phyloP scores from a whole-genome alignment of 2,113 vertebrate genomes.

The Pica pica region DNA sequence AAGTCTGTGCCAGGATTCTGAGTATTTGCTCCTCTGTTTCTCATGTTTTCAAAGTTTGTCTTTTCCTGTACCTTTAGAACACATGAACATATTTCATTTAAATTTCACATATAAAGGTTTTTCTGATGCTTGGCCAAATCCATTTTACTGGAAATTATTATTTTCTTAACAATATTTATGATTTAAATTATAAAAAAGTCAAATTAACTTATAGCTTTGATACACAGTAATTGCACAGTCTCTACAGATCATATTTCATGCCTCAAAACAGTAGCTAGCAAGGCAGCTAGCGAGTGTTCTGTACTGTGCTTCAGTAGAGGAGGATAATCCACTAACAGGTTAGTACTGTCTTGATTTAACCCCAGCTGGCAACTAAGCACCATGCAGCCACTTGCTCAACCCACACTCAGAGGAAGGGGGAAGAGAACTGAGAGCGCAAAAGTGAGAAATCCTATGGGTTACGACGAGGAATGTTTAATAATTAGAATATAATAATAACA shows the following conservation, averaged over 20 bases:
- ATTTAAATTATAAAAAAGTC: background rate
- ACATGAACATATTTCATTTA: background rate
- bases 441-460: background rate
- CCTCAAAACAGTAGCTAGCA: background rate
- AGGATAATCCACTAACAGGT: background rate
- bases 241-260: background rate
- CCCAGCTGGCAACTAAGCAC: background rate
- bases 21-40: background rate
- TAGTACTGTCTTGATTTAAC: background rate
- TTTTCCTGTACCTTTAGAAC: background rate
- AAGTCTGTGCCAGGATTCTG: background rate
- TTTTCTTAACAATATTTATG: background rate
- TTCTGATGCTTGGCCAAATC: background rate
- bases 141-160: background rate
- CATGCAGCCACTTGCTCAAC: background rate
- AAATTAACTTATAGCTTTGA: background rate
- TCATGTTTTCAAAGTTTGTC: background rate
- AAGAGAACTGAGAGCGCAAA: fast-evolving
- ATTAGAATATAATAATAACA: background rate
- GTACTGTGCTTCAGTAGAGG: background rate
- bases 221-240: background rate
- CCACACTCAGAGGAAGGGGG: background rate
- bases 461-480: background rate
- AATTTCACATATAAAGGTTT: background rate
- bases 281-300: background rate